Base-by-base conservation (phyloP, 2,113 vertebrate genomes). In the Piaya cayana region DNA sequence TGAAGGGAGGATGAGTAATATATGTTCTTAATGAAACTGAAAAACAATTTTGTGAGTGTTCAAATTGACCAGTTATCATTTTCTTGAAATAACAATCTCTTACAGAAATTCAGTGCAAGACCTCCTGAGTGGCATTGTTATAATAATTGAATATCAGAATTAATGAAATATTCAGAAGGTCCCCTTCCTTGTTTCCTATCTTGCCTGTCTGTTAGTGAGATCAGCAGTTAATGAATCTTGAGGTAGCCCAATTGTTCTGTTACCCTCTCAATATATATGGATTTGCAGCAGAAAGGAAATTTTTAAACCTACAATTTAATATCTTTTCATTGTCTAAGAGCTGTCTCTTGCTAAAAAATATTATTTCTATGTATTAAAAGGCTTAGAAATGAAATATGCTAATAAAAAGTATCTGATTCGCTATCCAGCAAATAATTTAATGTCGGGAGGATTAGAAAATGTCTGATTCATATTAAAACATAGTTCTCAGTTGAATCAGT, bases 161-260 rank as follows among this genome's bases (percentile, higher is more conserved):
- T 90, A 92, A 92, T 92, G 62, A 95, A 96, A 96, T 82, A 81
- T 95, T 94, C 72, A 85, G 6, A 93, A 90, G 90, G 27, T 71
- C 92, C 58, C n/a, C 21, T 82, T 64, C 74, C 87, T 93, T 32
- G 5, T 92, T 93, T 94, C 67, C 37, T 91, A 81, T 69, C 86
- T 56, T 86, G 37, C 55, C 58, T 4, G 27, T 71, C 64, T 94
- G 69, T 78, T 88, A 8, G 6, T 27, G 42, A 94, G 69, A 74
- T 37, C 83, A 55, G 92, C 65, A 78, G 45, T 88, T 90, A 96
- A 92, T 92, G 95, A 75, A 72, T 90, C 79, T 88, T 30, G 23
- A 95, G 69, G 67, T 80, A 90, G 30, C 81, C n/a, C 52, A 47
- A 74, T 91, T 60, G 62, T 78, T 75, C 90, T 80, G 58, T 86